Evolutionary conservation across 2,113 vertebrate genomes (phyloP).

Genomic region (Ranitomeya imitator): DNA sequence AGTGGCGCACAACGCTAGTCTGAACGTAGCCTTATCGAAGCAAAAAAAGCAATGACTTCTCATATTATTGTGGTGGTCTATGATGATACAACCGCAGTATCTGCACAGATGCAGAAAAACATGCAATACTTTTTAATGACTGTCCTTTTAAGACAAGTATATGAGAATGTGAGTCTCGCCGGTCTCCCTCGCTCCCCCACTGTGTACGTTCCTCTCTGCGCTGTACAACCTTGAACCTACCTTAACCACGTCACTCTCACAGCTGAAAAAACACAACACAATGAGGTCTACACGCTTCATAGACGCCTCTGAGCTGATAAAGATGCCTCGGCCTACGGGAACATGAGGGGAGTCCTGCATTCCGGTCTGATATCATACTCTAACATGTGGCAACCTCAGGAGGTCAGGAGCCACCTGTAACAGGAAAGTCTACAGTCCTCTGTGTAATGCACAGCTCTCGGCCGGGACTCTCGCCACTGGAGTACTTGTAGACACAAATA

Average conservation of each 20-base stretch:
- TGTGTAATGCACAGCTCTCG: too few species aligned
- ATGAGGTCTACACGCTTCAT: neutral
- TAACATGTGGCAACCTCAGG: neutral
- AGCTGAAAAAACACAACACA: conserved; percentile 21
- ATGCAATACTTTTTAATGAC: neutral
- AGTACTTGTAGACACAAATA: neutral
- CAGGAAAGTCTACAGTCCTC: too few species aligned
- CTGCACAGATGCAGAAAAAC: neutral
- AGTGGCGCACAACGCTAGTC: too few species aligned
- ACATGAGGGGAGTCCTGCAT: neutral
- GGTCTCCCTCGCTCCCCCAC: neutral
- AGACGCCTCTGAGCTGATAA: neutral
- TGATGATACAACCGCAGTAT: neutral
- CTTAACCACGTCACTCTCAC: neutral
- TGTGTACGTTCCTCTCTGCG: neutral
- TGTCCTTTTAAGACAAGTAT: neutral
- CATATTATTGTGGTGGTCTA: neutral
- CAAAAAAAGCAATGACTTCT: too few species aligned
- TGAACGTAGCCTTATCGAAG: too few species aligned
- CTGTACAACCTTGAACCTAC: conserved; percentile 32
- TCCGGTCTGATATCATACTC: neutral
- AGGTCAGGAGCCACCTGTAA: neutral
- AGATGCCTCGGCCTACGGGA: neutral
- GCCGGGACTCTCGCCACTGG: too few species aligned
- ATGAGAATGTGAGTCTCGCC: neutral